Conservation (phyloP, 2,113 vertebrate species). For the Boulengeromyrus knoepffleri region DNA sequence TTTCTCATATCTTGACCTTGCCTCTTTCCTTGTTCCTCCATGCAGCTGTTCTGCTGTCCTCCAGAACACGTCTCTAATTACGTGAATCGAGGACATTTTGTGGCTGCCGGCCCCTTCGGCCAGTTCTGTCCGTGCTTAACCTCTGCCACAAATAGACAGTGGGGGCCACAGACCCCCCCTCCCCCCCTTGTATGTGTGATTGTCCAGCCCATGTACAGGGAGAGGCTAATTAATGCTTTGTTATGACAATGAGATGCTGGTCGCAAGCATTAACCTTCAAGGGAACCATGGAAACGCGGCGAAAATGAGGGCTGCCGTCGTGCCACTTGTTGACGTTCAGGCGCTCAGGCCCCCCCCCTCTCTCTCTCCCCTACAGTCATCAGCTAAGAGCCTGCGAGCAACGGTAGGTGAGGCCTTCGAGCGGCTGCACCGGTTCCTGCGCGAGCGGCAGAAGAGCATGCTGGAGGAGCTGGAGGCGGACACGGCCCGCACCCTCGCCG, state of each 20-base stretch:
- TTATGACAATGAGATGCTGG: neutral
- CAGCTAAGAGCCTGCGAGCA: conserved; percentile 83
- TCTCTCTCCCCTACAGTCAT: conserved; percentile 62
- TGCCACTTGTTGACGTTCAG: neutral
- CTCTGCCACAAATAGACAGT: neutral
- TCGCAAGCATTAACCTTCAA: neutral
- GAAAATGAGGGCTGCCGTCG: neutral
- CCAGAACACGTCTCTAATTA: neutral
- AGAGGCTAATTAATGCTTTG: neutral
- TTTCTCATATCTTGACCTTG: neutral
- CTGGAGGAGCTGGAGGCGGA: conserved; percentile 93
- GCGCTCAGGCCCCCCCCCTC: neutral
- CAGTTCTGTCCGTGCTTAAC: neutral
- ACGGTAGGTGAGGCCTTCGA: conserved; percentile 90
- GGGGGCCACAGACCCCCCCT: neutral
- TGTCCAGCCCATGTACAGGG: neutral
- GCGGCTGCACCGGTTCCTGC: conserved; percentile 84
- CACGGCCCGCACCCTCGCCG: conserved; percentile 79
- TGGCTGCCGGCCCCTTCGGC: neutral
- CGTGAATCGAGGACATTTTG: neutral
- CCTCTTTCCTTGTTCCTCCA: neutral
- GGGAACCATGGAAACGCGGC: neutral
- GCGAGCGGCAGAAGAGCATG: conserved; percentile 95
- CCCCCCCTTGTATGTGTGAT: neutral
- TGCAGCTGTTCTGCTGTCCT: neutral